Conservation (phyloP, 2,888 invertebrate species). For the Megaustenia siamemsis region DNA sequence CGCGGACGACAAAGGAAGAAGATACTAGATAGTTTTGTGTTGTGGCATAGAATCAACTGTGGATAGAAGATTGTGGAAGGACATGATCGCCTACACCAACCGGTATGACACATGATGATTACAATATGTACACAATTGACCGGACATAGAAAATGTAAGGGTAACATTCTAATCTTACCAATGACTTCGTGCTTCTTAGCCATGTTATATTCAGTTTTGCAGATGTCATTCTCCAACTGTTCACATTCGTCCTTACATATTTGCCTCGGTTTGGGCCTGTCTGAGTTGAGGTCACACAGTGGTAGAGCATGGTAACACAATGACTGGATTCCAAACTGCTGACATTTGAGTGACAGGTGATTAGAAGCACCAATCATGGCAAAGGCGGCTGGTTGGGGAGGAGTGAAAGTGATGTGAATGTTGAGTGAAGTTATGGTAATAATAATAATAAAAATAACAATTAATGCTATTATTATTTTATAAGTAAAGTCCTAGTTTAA, state of each 20-base stretch:
- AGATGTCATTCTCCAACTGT: constrained; percentile 92
- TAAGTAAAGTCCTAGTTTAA: too few species aligned
- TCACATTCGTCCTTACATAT: constrained; percentile 97
- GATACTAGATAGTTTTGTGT: too few species aligned
- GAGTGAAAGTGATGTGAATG: background rate
- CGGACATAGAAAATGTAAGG: background rate
- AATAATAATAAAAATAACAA: too few species aligned
- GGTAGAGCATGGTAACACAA: constrained; percentile 95
- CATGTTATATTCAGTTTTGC: constrained; percentile 94
- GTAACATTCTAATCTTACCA: constrained; percentile 60
- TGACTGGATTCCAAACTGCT: constrained; percentile 92
- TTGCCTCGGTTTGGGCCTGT: constrained; percentile 83
- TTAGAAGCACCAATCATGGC: constrained; percentile 85
- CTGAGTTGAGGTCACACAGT: constrained; percentile 86
- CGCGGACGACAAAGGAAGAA: too few species aligned
- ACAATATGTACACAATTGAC: too few species aligned
- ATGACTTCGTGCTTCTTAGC: constrained; percentile 90
- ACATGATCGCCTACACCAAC: too few species aligned
- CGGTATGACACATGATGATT: too few species aligned
- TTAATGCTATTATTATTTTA: too few species aligned
- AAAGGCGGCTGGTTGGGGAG: constrained; percentile 67
- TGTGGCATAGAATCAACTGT: too few species aligned
- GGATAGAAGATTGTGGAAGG: too few species aligned
- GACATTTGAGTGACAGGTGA: constrained; percentile 84
- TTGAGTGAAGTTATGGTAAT: too few species aligned